Evolutionary conservation across 2,888 invertebrate species (phyloP).

Genomic region (Cheilosia soror): DNA sequence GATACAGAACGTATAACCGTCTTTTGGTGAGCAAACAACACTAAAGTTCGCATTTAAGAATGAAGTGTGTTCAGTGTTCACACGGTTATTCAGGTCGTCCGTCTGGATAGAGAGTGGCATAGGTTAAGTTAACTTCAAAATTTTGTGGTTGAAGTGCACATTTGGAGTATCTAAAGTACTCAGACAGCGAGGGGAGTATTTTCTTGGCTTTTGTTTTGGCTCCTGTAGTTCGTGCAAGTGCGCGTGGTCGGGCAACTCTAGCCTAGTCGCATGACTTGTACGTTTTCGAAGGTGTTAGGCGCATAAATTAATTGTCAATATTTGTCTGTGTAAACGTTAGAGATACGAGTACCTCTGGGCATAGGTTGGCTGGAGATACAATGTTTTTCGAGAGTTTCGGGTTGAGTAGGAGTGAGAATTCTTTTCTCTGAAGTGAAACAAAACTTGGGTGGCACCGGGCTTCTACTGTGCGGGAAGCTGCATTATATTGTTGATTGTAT

Average conservation of each 20-base stretch:
- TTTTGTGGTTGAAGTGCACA: conserved; percentile 13
- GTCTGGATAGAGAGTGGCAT: conserved; percentile 27
- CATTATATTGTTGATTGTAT: too few species aligned
- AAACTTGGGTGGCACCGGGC: background rate
- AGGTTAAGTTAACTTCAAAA: conserved; percentile 32
- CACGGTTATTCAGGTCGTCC: conserved; percentile 33
- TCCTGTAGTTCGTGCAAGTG: conserved; percentile 33
- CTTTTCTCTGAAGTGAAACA: conserved; percentile 8
- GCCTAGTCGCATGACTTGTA: conserved; percentile 17
- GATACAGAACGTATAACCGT: background rate
- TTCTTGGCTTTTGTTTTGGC: conserved; percentile 25
- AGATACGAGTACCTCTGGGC: too few species aligned
- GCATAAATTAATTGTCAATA: conserved; percentile 30
- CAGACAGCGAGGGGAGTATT: background rate
- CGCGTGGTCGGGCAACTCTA: conserved; percentile 30
- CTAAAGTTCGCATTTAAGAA: conserved; percentile 12
- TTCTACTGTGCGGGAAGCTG: too few species aligned
- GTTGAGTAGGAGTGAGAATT: conserved; percentile 52
- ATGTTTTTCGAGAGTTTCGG: background rate
- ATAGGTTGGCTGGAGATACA: background rate
- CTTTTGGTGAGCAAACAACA: conserved; percentile 5
- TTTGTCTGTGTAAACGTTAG: background rate
- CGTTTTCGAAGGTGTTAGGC: conserved; percentile 28
- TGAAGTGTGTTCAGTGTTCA: conserved; percentile 43
- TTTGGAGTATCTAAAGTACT: conserved; percentile 3